Conservation (phyloP, 53 echinoderm and acorn worm genomes). For the Apostichopus leukothele region DNA sequence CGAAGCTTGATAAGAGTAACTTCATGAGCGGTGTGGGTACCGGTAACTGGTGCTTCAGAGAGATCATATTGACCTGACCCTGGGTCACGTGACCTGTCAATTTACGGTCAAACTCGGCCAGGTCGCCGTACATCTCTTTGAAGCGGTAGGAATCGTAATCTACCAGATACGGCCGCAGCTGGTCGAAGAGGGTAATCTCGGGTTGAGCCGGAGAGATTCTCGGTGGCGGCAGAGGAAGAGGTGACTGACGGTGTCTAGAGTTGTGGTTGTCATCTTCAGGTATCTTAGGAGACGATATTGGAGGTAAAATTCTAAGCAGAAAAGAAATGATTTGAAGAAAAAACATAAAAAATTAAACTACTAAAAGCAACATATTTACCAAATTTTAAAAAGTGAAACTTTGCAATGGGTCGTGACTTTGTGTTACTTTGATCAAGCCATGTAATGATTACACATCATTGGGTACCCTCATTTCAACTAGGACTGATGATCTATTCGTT, state of each 20-base stretch:
- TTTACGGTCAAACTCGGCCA: conserved; percentile 85
- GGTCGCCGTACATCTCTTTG: conserved; percentile 92
- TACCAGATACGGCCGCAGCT: conserved; percentile 60
- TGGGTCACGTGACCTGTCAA: conserved; percentile 80
- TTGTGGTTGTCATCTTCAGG: background rate
- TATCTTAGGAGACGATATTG: conserved; percentile 21
- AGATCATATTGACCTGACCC: conserved; percentile 86
- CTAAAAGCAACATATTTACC: no score
- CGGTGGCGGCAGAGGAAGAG: conserved; percentile 14
- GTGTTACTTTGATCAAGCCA: no score
- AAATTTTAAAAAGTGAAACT: no score
- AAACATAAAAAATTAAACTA: no score
- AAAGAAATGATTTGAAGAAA: background rate
- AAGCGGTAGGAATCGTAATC: conserved; percentile 80
- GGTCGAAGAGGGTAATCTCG: conserved; percentile 57
- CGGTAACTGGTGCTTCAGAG: conserved; percentile 75
- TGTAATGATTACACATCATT: no score
- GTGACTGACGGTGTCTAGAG: background rate
- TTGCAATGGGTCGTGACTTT: no score
- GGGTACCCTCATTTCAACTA: no score
- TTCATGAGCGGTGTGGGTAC: conserved; percentile 66
- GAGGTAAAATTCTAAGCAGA: conserved; percentile 36
- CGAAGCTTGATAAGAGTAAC: conserved; percentile 88
- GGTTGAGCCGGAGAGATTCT: conserved; percentile 46
- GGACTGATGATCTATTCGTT: no score